These are phyloP conservation scores for Arctopsyche grandis DNA, from an alignment of 1,140 invertebrate species.

Conservation along the genomic window DNA sequence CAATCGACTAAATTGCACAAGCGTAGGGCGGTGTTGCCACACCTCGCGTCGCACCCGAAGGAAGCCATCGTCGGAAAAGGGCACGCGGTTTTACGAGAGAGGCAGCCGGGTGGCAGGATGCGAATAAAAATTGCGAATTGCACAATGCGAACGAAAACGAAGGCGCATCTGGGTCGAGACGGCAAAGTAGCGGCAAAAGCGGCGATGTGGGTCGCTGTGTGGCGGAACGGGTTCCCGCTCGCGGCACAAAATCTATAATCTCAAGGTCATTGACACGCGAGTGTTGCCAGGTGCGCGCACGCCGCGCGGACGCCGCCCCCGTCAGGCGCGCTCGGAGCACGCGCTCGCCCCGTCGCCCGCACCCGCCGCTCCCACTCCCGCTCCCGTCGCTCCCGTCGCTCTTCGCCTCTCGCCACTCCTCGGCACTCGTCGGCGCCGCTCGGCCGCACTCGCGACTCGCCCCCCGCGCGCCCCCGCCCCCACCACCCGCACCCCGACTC, in stretches of 20 bases:
- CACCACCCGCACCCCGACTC: background rate
- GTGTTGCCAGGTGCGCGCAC: conserved; percentile 49
- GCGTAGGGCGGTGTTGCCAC: no score
- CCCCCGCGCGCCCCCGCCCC: background rate
- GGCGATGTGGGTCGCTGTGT: background rate
- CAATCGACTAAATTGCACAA: no score
- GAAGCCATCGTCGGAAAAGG: no score
- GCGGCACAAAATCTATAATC: conserved; percentile 53
- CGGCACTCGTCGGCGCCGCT: background rate
- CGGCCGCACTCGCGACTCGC: conserved; percentile 18
- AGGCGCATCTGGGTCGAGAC: background rate
- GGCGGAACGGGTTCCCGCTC: background rate
- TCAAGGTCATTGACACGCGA: conserved; percentile 54
- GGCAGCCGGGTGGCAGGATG: no score
- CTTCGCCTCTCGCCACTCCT: background rate
- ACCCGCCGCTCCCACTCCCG: background rate
- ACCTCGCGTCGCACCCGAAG: no score
- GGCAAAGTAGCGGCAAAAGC: no score
- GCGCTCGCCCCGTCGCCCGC: background rate
- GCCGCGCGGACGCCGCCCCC: conserved; percentile 26
- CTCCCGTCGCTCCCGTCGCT: background rate
- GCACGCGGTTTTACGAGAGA: no score
- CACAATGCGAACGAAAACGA: background rate
- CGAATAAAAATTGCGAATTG: background rate
- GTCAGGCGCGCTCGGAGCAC: background rate